Evolutionary conservation across 1,140 invertebrate genomes (phyloP), one percentile per base, ranked within the genome.

Genomic region (Meteorus sp.): DNA sequence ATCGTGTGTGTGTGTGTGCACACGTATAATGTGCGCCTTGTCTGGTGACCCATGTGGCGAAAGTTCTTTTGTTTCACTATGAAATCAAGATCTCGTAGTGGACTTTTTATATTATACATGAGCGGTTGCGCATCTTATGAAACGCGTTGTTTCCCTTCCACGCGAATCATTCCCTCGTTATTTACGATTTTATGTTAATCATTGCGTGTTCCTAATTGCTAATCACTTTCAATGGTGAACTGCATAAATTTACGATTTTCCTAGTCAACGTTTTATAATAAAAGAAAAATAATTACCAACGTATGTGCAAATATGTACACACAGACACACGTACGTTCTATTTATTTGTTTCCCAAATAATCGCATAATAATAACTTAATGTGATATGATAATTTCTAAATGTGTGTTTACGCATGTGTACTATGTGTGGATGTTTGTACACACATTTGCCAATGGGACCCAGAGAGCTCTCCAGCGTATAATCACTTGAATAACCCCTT

Each of bases 41-140:
- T 35, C 45, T 66, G 61, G 51, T 70, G 64, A 65, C 62, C 59
- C 63, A 60, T 59, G 62, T 44, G 52, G 51, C 62, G 67, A 69
- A 69, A 69, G 67, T 69, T 69, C 67, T 69, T 66, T 69, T 69
- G 67, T 69, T 69, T 58, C 56, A 51, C 56, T 13, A 50, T 25
- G 59, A 45, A 57, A 67, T 67, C 63, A 59, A 62, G 62, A 63
- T 62, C 63, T 56, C 67, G 65, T n/a, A n/a, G n/a, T 70, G 61
- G 54, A 66, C 64, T 74, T n/a, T n/a, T n/a, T n/a, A n/a, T n/a
- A n/a, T n/a, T 62, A 61, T 51, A 25, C 61, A 63, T 61, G 66
- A 67, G 64, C 17, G 22, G 15, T 33, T 33, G 51, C 55, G 60
- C 41, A 61, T 72, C 41, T 74, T 70, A 58, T 71, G 65, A 73